Base-by-base conservation (phyloP, 2,888 invertebrate species). In the Quadriops clusia region DNA sequence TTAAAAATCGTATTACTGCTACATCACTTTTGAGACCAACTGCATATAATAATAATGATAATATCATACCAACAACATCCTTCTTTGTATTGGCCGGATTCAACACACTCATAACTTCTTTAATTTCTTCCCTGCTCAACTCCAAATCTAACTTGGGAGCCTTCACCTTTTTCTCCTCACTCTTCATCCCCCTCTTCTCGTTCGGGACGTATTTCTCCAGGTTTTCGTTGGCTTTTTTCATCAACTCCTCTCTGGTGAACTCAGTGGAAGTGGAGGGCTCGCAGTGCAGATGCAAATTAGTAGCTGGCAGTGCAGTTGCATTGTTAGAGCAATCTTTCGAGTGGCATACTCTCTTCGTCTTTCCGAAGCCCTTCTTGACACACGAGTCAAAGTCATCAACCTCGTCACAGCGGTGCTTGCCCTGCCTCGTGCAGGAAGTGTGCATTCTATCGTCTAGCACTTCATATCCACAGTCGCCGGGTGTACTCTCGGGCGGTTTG, bases 341-440 rank as follows among this genome's bases (percentile, higher is more conserved):
- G 17, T 12, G 9, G 10, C 31, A 16, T 32, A 23, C 18, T 33
- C 29, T 28, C n/a, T n/a, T n/a, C n/a, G n/a, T n/a, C n/a, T n/a
- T n/a, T n/a, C n/a, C n/a, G n/a, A n/a, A 34, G 11, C 39, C 35
- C 24, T 39, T 39, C 32, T 38, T 39, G 9, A 24, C n/a, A 6
- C 18, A 22, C 8, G 34, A 23, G 23, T 49, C 73, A 2, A 77
- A 74, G 44, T 81, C 81, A 17, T 78, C 77, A 44, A 77, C 74
- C 49, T 79, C 79, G 32, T 68, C 74, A 57, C 83, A 84, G 41
- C 76, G 76, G 53, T 83, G 83, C 53, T 81, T 82, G 0, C 81
- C 83, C 34, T 71, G 79, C 42, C 77, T 71, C 42, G 74, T 76
- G 58, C 82, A 83, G 0, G 70, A 64, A 1, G 74, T 74, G 42